Evolutionary conservation across 1,140 invertebrate genomes (phyloP).

Genomic region (Ladona fulva): DNA sequence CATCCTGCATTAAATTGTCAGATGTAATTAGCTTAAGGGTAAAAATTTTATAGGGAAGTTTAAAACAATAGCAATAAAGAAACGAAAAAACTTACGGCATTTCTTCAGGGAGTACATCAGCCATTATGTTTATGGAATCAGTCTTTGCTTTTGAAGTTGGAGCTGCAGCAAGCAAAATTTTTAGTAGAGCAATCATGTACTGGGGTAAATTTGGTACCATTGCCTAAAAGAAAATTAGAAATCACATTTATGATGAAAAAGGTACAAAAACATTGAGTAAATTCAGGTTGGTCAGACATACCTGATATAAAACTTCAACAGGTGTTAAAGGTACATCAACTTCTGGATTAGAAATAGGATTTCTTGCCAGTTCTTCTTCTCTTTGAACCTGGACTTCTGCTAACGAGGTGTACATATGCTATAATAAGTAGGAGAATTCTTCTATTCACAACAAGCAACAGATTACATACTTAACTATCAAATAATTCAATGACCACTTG

Average conservation of each 20-base stretch:
- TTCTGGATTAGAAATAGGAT: constrained; percentile 65
- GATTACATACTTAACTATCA: no score
- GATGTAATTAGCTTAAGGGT: no score
- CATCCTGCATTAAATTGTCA: constrained; percentile 52
- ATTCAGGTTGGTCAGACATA: not conserved
- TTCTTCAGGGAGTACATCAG: constrained; percentile 92
- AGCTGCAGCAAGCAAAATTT: constrained; percentile 93
- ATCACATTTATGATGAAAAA: not conserved
- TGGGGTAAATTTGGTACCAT: constrained; percentile 90
- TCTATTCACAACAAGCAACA: not conserved
- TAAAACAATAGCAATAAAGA: no score
- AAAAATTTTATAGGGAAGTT: no score
- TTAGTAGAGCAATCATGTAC: constrained; percentile 93
- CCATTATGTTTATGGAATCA: constrained; percentile 97
- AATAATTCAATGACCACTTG: no score
- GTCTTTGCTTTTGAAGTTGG: constrained; percentile 97
- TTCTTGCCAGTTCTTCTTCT: constrained; percentile 71
- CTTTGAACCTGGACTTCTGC: constrained; percentile 74
- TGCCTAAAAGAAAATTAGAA: constrained; percentile 34
- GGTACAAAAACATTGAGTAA: no score
- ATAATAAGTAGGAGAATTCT: constrained; percentile 24
- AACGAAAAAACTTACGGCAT: constrained; percentile 68
- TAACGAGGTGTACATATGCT: constrained; percentile 76
- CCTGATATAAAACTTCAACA: constrained; percentile 78
- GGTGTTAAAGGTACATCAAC: constrained; percentile 63